Conservation (phyloP, 2,113 vertebrate species). For the Pygathrix nemaeus region DNA sequence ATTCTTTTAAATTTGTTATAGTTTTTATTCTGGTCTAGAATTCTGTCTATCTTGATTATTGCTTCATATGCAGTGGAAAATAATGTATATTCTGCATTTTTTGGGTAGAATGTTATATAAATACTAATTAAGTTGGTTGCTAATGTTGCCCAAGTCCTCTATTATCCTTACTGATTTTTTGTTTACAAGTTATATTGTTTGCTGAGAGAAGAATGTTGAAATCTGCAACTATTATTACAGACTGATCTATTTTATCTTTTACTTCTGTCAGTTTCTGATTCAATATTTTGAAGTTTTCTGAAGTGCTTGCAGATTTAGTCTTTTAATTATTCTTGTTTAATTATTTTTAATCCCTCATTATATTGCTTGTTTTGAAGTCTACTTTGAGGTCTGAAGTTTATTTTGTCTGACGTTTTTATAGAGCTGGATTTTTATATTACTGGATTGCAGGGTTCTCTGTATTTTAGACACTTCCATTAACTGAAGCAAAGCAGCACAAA, state of each 20-base stretch:
- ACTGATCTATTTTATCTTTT: not conserved
- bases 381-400: not conserved
- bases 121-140: not conserved
- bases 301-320: not conserved
- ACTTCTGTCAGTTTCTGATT: not conserved
- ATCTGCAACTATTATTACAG: not conserved
- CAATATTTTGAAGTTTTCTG: not conserved
- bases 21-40: not conserved
- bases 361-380: not conserved
- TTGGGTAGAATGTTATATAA: not conserved
- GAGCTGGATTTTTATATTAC: not conserved
- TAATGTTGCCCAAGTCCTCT: not conserved
- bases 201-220: not conserved
- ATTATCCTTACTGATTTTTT: slow-evolving; percentile 17
- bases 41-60: not conserved
- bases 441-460: not conserved
- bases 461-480: not conserved
- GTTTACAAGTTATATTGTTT: not conserved
- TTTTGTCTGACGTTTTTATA: not conserved
- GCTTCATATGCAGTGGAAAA: not conserved
- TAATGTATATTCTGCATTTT: not conserved
- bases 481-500: not conserved
- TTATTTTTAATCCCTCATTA: not conserved
- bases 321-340: not conserved
- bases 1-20: not conserved